Evolutionary conservation across 1,140 invertebrate species (phyloP), one percentile per base, ranked within the genome.

Genomic region (Drosophila parvula): DNA sequence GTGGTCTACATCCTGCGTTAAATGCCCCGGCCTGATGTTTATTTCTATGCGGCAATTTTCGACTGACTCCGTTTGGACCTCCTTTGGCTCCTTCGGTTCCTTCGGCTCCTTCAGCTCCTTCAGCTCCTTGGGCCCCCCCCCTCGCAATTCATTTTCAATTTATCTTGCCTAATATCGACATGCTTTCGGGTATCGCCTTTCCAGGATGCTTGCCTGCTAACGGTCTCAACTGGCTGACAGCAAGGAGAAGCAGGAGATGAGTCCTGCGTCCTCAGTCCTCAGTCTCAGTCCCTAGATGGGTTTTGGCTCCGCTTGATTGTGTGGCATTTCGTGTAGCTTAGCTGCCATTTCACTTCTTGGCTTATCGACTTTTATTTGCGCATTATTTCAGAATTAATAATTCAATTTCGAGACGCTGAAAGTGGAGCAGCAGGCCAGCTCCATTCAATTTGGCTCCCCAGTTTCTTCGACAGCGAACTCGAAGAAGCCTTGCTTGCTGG

Each of bases 121-220:
- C 27, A 12, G 10, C 44, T 32, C 28, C 48, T 36, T 58, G 56
- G 48, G 62, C 70, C 76, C 58, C 70, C 76, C 58, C 62, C 68
- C 84, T 81, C 56, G 77, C 83, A 89, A 88, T 80, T 89, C 82
- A 79, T 85, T 85, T 85, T 88, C 83, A 88, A 88, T 88, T 88
- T 88, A 88, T 89, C 83, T 89, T 78, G 84, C 84, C 83, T 89
- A 89, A 88, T 88, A 89, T 89, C 84, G 84, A 88, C 84, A 88
- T 84, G 81, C 73, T 85, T 68, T 74, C 73, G 76, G 65, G 81
- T 63, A 64, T 60, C 62, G 67, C 41, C 68, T 63, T 63, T 12
- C 55, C 44, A 50, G 68, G 68, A 58, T 62, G 59, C 34, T 62
- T 40, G 59, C 34, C 61, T 55, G 36, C 41, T 47, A 78, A 61